Conservation (phyloP, 1,140 invertebrate species). For the Reticulitermes speratus region DNA sequence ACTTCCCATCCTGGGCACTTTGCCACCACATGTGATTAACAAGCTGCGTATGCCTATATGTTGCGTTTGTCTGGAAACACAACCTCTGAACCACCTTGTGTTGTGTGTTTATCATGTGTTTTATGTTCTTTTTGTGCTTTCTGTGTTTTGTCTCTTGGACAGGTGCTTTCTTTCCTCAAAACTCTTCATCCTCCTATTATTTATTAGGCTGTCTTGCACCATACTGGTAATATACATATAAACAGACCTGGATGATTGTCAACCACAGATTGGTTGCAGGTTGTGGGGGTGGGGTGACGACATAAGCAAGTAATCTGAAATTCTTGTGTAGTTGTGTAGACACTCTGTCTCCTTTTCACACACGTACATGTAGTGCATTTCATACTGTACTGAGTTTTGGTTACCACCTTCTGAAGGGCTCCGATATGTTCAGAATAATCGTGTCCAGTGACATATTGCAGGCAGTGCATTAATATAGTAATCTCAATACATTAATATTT, state of each 20-base stretch:
- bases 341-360: not conserved
- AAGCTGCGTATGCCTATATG: not conserved
- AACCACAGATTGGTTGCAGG: not conserved
- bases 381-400: not conserved
- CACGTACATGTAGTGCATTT: not conserved
- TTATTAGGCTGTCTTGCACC: not conserved
- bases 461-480: not conserved
- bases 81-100: not conserved
- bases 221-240: not conserved
- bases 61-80: not conserved
- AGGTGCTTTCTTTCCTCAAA: slow-evolving; percentile 22
- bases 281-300: too few relatives aligned
- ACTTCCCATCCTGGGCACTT: slow-evolving; percentile 20
- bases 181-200: not conserved
- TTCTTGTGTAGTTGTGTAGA: too few relatives aligned
- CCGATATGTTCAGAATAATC: not conserved
- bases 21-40: not conserved
- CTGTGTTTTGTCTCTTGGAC: slow-evolving; percentile 32
- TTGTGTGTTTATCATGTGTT: slow-evolving; percentile 30
- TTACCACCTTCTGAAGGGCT: not conserved
- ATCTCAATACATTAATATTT: not conserved
- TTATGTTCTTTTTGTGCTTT: slow-evolving; percentile 30
- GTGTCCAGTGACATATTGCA: not conserved
- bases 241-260: not conserved
- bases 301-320: too few relatives aligned